Percentiles rank a stretch among this genome's conserved stretches.
Conservation (phyloP, 1,140 invertebrate species). For the Phymorhynchus buccinoides region DNA sequence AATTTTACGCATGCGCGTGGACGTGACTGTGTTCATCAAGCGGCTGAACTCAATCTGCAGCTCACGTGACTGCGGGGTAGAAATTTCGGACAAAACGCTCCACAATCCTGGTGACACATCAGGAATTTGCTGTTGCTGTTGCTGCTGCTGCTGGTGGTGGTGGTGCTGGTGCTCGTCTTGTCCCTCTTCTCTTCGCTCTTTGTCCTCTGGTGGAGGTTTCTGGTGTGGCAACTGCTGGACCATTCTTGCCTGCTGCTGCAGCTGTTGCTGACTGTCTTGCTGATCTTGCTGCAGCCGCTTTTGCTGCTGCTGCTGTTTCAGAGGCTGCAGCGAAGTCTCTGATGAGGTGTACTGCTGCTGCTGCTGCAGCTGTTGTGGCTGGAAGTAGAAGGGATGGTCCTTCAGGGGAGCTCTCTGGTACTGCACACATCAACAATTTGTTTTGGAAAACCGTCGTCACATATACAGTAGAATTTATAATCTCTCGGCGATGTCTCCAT, state of each 20-base stretch:
- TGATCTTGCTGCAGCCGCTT: conserved; percentile 12
- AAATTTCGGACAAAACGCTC: conserved; percentile 31
- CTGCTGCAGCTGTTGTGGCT: neutral
- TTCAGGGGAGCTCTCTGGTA: neutral
- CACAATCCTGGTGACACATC: conserved; percentile 30
- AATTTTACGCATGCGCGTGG: conserved; percentile 34
- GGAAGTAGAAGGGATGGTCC: neutral
- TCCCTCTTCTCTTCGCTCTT: neutral
- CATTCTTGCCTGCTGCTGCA: neutral
- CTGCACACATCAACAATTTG: neutral
- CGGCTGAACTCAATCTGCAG: conserved; percentile 34
- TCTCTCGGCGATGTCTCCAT: no score
- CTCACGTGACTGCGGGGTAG: conserved; percentile 31
- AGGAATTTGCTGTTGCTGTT: conserved; percentile 18
- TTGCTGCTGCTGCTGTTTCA: neutral
- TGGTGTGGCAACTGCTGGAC: neutral
- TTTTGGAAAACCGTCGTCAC: neutral
- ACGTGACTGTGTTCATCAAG: conserved; percentile 32
- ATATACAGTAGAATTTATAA: no score
- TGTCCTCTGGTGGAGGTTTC: neutral
- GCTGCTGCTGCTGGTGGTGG: conserved; percentile 15
- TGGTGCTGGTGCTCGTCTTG: neutral
- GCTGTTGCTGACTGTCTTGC: neutral
- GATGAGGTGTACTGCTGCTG: neutral
- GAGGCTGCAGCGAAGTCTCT: neutral